Evolutionary conservation across 2,797 vertebrate genomes (phyloP), one percentile per base, ranked within the genome.

Genomic region (Antennarius maculatus): DNA sequence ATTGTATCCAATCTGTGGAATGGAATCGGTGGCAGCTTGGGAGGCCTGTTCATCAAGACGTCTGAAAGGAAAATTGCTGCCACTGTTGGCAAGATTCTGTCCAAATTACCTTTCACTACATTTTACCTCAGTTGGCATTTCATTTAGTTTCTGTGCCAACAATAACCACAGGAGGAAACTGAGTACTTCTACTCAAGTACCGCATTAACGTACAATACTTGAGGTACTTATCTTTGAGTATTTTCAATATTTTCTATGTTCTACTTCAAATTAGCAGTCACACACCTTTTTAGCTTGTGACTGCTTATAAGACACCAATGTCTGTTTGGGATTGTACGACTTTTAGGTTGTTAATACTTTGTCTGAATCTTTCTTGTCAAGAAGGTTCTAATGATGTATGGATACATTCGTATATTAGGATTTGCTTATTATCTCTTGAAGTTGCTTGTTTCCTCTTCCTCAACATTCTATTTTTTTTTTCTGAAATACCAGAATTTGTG

Each of bases 1-100:
- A 87, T 80, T 83, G 66, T 59, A 23, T 74, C 56, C 57, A 76
- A 39, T 74, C 81, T 73, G 43, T 43, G 69, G 63, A 73, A 50
- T 46, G 54, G 79, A 72, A 53, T 59, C 29, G 13, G 6, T 37
- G 51, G 75, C 69, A 52, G 70, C 54, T 39, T 9, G 57, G 46
- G 54, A 70, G 46, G 48, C 7, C 17, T 69, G 39, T 42, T 82
- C 56, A 77, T 83, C 61, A 60, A 51, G 55, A 47, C 52, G 54
- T 53, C 54, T 69, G 72, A 57, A 52, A 57, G 57, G 56, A 71
- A 67, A 63, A 63, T 28, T n/a, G 41, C 39, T 34, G 23, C 65
- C 39, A 34, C n/a, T 9, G 16, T 49, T 8, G 1, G 17, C 46
- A 51, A n/a, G 23, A 53, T 49, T 50, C 52, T 49, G 52, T 34